Evolutionary conservation across 2,113 vertebrate species (phyloP).

Genomic region (Cyrtonyx montezumae): DNA sequence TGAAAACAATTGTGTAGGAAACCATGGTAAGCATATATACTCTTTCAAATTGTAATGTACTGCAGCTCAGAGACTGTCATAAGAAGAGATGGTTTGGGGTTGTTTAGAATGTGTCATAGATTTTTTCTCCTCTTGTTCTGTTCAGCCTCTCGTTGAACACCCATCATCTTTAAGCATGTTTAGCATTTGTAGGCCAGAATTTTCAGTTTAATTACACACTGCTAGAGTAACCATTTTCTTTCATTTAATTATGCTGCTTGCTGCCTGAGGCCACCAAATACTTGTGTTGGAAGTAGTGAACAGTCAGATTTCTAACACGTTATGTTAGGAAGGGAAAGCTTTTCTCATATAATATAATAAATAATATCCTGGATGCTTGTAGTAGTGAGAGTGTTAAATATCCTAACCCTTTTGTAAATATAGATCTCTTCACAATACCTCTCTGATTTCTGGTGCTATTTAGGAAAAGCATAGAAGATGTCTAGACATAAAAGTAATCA

Average conservation of each 20-base stretch:
- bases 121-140: not conserved
- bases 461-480: not conserved
- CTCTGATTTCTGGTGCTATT: not conserved
- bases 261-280: not conserved
- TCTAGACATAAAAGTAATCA: not conserved
- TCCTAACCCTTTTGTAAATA: not conserved
- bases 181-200: not conserved
- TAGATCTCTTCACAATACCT: not conserved
- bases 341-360: not conserved
- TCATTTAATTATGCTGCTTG: not conserved
- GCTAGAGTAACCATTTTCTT: not conserved
- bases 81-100: not conserved
- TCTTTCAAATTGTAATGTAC: not conserved
- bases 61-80: not conserved
- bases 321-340: not conserved
- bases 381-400: not conserved
- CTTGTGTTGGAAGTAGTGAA: not conserved
- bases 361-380: not conserved
- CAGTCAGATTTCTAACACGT: not conserved
- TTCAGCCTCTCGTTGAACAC: not conserved
- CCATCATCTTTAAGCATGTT: not conserved
- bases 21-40: rapidly evolving
- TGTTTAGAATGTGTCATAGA: not conserved
- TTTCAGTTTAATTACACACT: not conserved
- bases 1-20: not conserved